Base-by-base conservation (phyloP, 2,113 vertebrate species). In the Hystrix cristata region DNA sequence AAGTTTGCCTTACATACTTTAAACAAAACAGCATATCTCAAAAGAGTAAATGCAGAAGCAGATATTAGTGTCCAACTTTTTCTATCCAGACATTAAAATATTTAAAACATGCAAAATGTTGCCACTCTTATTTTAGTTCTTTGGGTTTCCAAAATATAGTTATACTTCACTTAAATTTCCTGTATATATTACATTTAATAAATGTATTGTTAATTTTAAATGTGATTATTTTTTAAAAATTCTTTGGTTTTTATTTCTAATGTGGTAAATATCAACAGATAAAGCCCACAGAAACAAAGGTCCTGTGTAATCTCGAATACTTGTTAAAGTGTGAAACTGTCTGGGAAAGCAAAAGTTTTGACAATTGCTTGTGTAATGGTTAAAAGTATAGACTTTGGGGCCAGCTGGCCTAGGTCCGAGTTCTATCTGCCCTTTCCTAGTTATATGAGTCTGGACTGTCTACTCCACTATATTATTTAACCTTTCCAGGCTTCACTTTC, bases 41-140 rank as follows among this genome's bases (percentile, higher is more conserved):
- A 18, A 55, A 93, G 34, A 94, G 86, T 65, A 95, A 93, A 62
- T 71, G 48, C 60, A 85, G 34, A 97, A 59, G 11, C 3, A 89
- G 25, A 13, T 85, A 65, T 60, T 82, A 92, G 38, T 79, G 87
- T 67, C 4, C 21, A 10, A 8, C 71, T 25, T 43, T 87, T 82
- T 69, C 43, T 87, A 64, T 76, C 31, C 59, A 80, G 7, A n/a
- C 16, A 92, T 64, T 43, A 31, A 74, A 95, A 91, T 15, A 82
- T 71, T 72, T 88, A 5, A 55, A 79, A 89, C 59, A 67, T 67
- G 2, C n/a, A 53, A n/a, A 91, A 18, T 21, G 59, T 15, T 69
- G 14, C 12, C 21, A 59, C 12, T 82, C 34, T 94, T 62, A 65
- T 34, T 65, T 71, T 62, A 34, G 21, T 2, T 84, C 7, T 62